Conservation (phyloP, 2,113 vertebrate genomes). For the Helogale parvula region DNA sequence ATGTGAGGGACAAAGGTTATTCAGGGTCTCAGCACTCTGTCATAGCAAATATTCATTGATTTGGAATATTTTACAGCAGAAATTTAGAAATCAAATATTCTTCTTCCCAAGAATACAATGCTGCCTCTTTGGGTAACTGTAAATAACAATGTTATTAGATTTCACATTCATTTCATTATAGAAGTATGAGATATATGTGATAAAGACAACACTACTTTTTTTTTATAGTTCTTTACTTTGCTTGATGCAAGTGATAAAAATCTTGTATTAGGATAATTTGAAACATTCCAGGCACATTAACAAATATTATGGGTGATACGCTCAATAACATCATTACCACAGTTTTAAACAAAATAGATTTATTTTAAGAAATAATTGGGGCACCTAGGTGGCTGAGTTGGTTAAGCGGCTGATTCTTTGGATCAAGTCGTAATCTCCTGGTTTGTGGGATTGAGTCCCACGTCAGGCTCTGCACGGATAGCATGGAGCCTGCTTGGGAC, state of each 20-base stretch:
- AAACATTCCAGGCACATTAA: neutral
- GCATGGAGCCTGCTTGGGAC: too few species aligned
- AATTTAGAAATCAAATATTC: neutral
- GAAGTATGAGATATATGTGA: neutral
- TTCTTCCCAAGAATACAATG: neutral
- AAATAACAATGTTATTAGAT: neutral
- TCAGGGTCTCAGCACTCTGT: neutral
- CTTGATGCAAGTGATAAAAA: neutral
- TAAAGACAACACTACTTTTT: constrained; percentile 2
- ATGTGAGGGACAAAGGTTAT: neutral
- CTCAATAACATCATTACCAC: neutral
- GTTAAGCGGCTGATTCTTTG: too few species aligned
- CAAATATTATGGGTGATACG: neutral
- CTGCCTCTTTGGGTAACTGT: neutral
- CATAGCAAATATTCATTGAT: neutral
- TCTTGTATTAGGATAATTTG: neutral
- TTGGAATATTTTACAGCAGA: constrained; percentile 18
- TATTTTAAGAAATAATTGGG: neutral
- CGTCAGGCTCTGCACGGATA: too few species aligned
- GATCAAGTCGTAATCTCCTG: too few species aligned
- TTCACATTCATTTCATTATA: constrained; percentile 41
- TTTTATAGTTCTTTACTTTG: neutral
- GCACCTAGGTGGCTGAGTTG: too few species aligned
- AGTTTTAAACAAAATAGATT: neutral
- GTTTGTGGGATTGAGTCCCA: too few species aligned